phyloP scores from a whole-genome alignment of 2,113 vertebrate genomes.

The Microcebus ravelobensis region DNA sequence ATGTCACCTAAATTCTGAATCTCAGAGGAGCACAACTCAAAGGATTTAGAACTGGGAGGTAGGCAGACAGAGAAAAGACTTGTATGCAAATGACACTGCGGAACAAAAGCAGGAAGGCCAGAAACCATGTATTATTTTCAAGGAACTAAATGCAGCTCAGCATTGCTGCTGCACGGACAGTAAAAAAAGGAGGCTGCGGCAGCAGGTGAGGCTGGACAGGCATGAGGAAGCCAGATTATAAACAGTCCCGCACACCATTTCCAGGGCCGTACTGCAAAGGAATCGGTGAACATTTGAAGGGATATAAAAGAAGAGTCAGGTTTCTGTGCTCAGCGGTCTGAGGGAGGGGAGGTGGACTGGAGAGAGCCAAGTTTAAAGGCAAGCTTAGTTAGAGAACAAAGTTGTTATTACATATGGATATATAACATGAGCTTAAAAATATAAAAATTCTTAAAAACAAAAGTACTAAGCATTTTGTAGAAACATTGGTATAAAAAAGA shows the following conservation, averaged over 20 bases:
- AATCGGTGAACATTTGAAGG: neutral
- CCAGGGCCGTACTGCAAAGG: neutral
- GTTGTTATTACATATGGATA: neutral
- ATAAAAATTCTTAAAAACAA: constrained; percentile 8
- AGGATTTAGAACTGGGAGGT: neutral
- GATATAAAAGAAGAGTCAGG: neutral
- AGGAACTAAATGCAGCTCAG: neutral
- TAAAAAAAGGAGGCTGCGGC: neutral
- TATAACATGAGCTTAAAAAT: neutral
- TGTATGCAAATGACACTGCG: neutral
- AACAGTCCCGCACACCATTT: neutral
- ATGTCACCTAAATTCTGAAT: neutral
- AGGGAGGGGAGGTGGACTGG: neutral
- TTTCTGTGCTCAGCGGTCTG: neutral
- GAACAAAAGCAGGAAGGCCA: neutral
- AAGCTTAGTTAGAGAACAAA: neutral
- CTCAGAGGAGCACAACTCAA: neutral
- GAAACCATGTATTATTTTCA: neutral
- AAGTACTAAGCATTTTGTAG: neutral
- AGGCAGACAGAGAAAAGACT: neutral
- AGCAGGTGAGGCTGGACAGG: neutral
- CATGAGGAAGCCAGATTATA: neutral
- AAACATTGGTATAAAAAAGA: neutral
- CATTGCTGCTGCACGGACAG: neutral
- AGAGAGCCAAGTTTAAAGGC: neutral